Evolutionary conservation across 1,140 invertebrate species (phyloP).

Genomic region (Proales similis): DNA sequence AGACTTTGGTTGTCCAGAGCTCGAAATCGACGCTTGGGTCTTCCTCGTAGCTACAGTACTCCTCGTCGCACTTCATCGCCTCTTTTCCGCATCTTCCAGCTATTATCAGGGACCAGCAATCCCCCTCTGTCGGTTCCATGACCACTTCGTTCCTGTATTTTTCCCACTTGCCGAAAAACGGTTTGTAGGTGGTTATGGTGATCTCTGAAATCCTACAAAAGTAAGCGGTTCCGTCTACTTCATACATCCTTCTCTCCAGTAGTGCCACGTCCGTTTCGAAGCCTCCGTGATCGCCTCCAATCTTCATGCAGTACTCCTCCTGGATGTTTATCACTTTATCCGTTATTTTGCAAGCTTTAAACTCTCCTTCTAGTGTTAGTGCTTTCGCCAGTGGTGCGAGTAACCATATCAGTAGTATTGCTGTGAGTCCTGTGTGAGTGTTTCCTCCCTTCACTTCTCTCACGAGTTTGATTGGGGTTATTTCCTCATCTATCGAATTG

Average conservation of each 20-base stretch:
- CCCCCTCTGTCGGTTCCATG: neutral
- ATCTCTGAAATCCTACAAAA: neutral
- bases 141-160: neutral
- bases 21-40: neutral
- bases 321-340: slow-evolving; percentile 10
- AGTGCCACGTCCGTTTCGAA: no score
- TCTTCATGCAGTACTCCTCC: neutral
- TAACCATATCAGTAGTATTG: neutral
- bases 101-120: slow-evolving; percentile 4
- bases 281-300: no score
- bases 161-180: neutral
- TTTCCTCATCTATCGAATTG: neutral
- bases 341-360: neutral
- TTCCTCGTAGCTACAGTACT: slow-evolving; percentile 5
- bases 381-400: neutral
- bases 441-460: neutral
- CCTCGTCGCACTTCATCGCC: neutral
- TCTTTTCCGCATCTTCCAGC: neutral
- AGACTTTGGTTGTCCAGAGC: no score
- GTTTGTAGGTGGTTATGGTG: neutral
- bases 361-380: neutral
- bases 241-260: slow-evolving; percentile 8
- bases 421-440: neutral
- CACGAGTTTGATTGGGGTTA: no score
- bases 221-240: neutral